Evolutionary conservation across 2,888 invertebrate species (phyloP).

Genomic region (Melinaea marsaeus): DNA sequence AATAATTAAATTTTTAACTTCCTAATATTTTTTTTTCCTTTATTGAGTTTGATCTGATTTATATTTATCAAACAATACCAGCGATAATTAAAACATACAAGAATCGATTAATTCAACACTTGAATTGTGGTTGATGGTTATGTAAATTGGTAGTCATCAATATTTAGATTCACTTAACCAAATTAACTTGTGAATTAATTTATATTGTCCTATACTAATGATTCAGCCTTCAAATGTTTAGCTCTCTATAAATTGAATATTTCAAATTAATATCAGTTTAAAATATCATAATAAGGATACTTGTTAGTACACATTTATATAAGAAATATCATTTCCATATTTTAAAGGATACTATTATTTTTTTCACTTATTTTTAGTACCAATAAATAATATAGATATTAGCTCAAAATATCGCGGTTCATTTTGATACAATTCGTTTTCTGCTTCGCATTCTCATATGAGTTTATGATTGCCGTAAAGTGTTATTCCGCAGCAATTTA

Average conservation of each 20-base stretch:
- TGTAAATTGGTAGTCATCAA: not conserved
- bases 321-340: too few relatives aligned
- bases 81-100: not conserved
- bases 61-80: too few relatives aligned
- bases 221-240: not conserved
- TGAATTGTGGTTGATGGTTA: not conserved
- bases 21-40: too few relatives aligned
- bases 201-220: not conserved
- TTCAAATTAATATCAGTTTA: too few relatives aligned
- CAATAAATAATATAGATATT: not conserved
- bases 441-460: not conserved
- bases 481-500: not conserved
- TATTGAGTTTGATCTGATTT: too few relatives aligned
- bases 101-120: not conserved
- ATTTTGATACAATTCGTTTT: conserved; percentile 2
- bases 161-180: not conserved
- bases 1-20: too few relatives aligned
- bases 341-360: too few relatives aligned
- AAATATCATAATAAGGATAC: too few relatives aligned
- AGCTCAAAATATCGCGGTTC: not conserved
- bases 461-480: not conserved
- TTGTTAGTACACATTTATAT: too few relatives aligned
- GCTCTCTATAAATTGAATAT: too few relatives aligned
- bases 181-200: conserved; percentile 3
- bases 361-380: not conserved